Base-by-base conservation (phyloP, 2,888 invertebrate genomes). In the Rotaria sp. region DNA sequence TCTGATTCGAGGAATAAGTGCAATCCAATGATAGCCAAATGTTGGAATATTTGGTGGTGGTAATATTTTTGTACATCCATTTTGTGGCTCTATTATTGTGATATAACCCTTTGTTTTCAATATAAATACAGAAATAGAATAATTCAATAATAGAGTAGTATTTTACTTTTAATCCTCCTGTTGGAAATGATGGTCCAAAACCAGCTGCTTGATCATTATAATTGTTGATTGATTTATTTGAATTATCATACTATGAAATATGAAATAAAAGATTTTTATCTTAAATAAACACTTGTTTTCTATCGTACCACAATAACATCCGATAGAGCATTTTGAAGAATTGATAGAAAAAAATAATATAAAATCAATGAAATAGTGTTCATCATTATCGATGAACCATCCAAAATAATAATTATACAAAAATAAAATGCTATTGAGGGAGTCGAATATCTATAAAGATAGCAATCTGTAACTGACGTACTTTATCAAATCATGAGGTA, bases 161-260 rank as follows among this genome's bases (percentile, higher is more conserved):
- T 75, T 85, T 84, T 86, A 86, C 86, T 38, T 59, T 35, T 75
- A 85, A 80, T 30, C 86, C 86, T 26, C 41, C 74, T 8, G 74
- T n/a, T 4, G 86, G 75, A n/a, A 86, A 35, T 41, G 41, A 21
- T 45, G 86, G 86, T n/a, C 86, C 86, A 45, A 86, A 86, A 35
- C 38, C 26, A 24, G 86, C 52, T 45, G 55, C 13, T 50, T 85
- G 50, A 55, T 75, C 75, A 24, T 86, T 85, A 55, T 24, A 85
- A 18, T 59, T 5, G 1, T 80, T 15, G 26, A 45, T 0, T n/a
- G n/a, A 13, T n/a, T 80, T 45, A n/a, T n/a, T 45, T 26, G 80
- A 45, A 10, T 45, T 18, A 80, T 80, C 45, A n/a, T 80, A 80
- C 80, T 80, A 80, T 1, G 5, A 18, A n/a, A 15, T n/a, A 45